Conservation (phyloP, 2,888 invertebrate species). For the Lycophotia porphyrea region DNA sequence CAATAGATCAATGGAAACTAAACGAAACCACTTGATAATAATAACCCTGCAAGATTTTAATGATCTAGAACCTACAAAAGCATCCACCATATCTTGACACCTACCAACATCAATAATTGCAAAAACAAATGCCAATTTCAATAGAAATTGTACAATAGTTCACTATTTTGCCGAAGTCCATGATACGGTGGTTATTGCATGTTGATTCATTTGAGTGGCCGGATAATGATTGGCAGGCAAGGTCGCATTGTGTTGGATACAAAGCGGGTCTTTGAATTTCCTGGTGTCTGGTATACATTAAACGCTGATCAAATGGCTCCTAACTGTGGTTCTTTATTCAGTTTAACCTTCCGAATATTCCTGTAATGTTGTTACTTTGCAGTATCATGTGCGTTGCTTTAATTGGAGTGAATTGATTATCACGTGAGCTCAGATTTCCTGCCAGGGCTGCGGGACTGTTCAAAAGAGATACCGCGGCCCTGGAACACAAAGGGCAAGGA, state of each 20-base stretch:
- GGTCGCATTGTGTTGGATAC: slow-evolving; percentile 51
- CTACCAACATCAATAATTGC: slow-evolving; percentile 5
- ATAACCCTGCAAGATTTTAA: slow-evolving; percentile 34
- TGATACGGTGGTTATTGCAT: not conserved
- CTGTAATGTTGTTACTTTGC: not conserved
- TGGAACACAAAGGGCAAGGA: too few species aligned
- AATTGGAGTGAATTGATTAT: not conserved
- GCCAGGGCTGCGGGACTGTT: too few species aligned
- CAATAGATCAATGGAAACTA: slow-evolving; percentile 29
- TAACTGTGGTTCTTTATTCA: slow-evolving; percentile 46
- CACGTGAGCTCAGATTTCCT: not conserved
- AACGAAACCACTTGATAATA: slow-evolving; percentile 35
- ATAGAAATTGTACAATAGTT: slow-evolving; percentile 3
- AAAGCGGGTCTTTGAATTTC: slow-evolving; percentile 55
- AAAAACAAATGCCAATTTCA: slow-evolving; percentile 19
- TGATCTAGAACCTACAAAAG: not conserved
- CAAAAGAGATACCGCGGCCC: too few species aligned
- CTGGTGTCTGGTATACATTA: slow-evolving; percentile 57
- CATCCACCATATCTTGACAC: slow-evolving; percentile 26
- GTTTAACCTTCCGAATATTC: slow-evolving; percentile 50
- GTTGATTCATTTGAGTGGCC: slow-evolving; percentile 46
- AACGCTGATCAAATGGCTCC: slow-evolving; percentile 38
- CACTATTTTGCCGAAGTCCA: not conserved
- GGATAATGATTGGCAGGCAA: slow-evolving; percentile 59
- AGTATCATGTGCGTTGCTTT: not conserved